Evolutionary conservation across 2,113 vertebrate species (phyloP).

Genomic region (Zootoca vivipara): DNA sequence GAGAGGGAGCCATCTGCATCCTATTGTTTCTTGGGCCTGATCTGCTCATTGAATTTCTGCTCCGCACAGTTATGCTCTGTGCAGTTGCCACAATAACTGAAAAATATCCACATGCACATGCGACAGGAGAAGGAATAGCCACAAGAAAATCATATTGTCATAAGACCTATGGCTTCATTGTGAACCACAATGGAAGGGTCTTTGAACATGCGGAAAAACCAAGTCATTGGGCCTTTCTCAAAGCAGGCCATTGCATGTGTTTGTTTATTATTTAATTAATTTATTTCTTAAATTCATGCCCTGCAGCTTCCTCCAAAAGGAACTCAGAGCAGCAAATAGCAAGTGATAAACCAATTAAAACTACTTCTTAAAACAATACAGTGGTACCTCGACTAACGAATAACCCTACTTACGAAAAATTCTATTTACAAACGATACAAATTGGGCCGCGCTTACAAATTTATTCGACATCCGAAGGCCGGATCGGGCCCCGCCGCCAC

Average conservation of each 20-base stretch:
- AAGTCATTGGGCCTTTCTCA: neutral
- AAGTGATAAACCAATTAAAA: too few species aligned
- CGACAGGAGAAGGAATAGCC: neutral
- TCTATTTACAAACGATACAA: too few species aligned
- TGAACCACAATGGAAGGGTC: slow-evolving; percentile 10
- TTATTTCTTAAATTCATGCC: too few species aligned
- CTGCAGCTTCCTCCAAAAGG: too few species aligned
- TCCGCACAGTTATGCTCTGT: neutral
- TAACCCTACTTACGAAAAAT: too few species aligned
- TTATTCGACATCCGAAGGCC: too few species aligned
- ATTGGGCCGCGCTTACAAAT: too few species aligned
- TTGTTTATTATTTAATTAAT: too few species aligned
- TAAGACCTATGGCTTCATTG: slow-evolving; percentile 20
- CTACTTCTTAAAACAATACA: too few species aligned
- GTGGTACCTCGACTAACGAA: too few species aligned
- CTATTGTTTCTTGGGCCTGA: slow-evolving; percentile 9
- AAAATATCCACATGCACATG: neutral
- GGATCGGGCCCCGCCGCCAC: too few species aligned
- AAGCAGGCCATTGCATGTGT: neutral
- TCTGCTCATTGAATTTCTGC: slow-evolving; percentile 22
- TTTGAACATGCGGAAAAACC: neutral
- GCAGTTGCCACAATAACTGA: neutral
- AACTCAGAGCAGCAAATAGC: too few species aligned
- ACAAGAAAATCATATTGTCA: slow-evolving; percentile 11
- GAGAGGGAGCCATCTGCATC: slow-evolving; percentile 1